phyloP scores from a whole-genome alignment of 2,888 invertebrate species.

The Brachynemurus nebulosus region DNA sequence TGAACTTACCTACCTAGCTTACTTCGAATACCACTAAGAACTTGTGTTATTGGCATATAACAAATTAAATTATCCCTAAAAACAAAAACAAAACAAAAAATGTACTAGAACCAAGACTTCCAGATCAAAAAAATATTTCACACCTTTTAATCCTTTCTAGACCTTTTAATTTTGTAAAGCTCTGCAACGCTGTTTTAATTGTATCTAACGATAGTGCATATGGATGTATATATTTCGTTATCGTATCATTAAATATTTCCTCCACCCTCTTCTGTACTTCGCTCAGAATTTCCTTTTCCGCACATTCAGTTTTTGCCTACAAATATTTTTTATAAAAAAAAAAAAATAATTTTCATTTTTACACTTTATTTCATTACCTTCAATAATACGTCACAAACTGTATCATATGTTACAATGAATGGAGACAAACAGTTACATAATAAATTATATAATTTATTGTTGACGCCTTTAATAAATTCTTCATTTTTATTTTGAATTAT shows the following conservation, averaged over 20 bases:
- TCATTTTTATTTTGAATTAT: conserved; percentile 18
- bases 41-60: conserved; percentile 13
- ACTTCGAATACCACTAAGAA: conserved; percentile 18
- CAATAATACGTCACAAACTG: conserved; percentile 33
- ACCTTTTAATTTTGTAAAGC: conserved; percentile 33
- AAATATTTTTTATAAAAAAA: conserved; percentile 2
- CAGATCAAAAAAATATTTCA: background rate
- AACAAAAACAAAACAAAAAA: conserved; percentile 4
- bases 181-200: conserved; percentile 40
- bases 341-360: conserved; percentile 9
- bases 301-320: conserved; percentile 29
- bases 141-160: conserved; percentile 22
- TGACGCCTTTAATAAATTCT: background rate
- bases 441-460: conserved; percentile 27
- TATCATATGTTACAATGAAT: conserved; percentile 44
- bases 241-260: conserved; percentile 26
- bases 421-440: conserved; percentile 48
- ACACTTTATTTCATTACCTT: conserved; percentile 31
- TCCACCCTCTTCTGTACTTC: conserved; percentile 47
- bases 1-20: conserved; percentile 23
- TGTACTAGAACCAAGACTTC: background rate
- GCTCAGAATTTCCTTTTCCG: conserved; percentile 31
- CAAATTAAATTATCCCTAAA: conserved; percentile 11
- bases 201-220: conserved; percentile 61
- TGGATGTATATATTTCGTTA: conserved; percentile 40